Evolutionary conservation across 2,797 vertebrate species (phyloP), one percentile per base, ranked within the genome.

Genomic region (Nyctalus aviator): DNA sequence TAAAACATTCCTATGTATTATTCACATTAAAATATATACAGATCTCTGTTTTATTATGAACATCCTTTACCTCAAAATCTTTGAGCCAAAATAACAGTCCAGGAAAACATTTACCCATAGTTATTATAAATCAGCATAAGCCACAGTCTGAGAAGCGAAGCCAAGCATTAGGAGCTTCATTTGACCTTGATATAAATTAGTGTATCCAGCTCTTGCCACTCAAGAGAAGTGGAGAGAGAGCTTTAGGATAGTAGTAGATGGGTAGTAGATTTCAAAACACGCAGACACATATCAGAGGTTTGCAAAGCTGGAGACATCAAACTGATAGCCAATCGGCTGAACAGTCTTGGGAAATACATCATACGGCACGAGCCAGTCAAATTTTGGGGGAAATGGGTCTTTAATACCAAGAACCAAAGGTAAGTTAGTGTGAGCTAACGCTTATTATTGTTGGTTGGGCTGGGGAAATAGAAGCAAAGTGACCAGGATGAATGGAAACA

Each of bases 321-420:
- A 85, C 37, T 59, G 12, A 88, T 21, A 75, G 48, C 20, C 79
- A 85, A 46, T 8, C 57, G 72, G 20, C 30, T 89, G 44, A 84
- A 35, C 68, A 18, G 41, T 72, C 37, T 41, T 93, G 53, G 76
- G 87, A 86, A 94, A 93, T 23, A 76, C 8, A 44, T 73, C 75
- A 64, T 59, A 35, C 1, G 21, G 25, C 23, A 68, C 13, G 78
- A 73, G 7, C 18, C 32, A 82, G 59, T 48, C 41, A 62, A 41
- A 27, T 73, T 82, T 83, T 0, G 8, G 8, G 23, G 71, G n/a
- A 93, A 76, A 75, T 21, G 1, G 84, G 17, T 5, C 13, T 90
- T 92, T 87, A 20, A 50, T 94, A 92, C 83, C 4, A 83, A 95
- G 73, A 96, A 76, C 77, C 37, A 79, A 90, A 90, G 79, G 5